These are phyloP conservation scores for Columba guinea DNA, from an alignment of 2,797 vertebrate genomes.

Conservation along the genomic window DNA sequence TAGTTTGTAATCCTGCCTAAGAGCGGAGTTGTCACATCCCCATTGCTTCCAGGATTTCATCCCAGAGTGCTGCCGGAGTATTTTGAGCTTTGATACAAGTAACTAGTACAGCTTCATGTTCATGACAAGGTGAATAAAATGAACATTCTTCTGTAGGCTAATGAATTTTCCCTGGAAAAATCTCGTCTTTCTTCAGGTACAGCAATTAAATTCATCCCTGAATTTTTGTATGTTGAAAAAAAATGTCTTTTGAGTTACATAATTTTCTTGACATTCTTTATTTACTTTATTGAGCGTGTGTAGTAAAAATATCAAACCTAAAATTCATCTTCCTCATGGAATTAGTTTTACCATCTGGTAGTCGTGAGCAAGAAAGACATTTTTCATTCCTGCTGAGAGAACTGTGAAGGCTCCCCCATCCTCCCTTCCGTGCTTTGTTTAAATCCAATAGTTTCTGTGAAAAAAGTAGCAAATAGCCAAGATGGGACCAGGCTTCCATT, in stretches of 20 bases:
- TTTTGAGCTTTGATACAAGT: neutral
- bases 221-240: neutral
- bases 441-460: neutral
- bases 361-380: constrained; percentile 1
- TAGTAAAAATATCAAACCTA: constrained; percentile 53
- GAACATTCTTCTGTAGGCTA: fast-evolving
- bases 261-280: constrained; percentile 16
- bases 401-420: neutral
- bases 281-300: constrained; percentile 11
- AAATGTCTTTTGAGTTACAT: constrained; percentile 11
- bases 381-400: constrained; percentile 23
- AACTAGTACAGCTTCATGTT: neutral
- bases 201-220: neutral
- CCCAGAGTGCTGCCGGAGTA: neutral
- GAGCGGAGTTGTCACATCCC: neutral
- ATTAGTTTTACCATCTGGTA: constrained; percentile 63
- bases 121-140: neutral
- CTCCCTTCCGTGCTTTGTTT: neutral
- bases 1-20: neutral
- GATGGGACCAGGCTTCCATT: neutral
- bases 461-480: neutral
- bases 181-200: neutral
- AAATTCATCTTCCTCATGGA: constrained; percentile 49
- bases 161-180: neutral
- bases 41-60: neutral